Conservation (phyloP, 2,797 vertebrate genomes). For the Gila robusta region DNA sequence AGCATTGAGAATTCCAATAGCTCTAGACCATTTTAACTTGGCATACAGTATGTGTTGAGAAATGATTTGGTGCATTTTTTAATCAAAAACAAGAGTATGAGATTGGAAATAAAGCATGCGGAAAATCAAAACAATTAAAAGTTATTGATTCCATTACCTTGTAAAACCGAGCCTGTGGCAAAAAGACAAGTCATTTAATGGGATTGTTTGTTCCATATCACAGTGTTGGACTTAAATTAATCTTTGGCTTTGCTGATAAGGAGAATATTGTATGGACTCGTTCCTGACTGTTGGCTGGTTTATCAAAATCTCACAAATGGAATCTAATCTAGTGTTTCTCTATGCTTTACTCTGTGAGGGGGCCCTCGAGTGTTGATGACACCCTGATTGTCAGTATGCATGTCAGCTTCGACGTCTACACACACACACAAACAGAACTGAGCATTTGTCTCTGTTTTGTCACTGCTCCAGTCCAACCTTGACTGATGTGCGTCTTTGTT, state of each 20-base stretch:
- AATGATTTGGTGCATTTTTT: neutral
- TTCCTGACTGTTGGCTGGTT: conserved; percentile 42
- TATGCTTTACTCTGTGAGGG: conserved; percentile 41
- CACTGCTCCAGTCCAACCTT: conserved; percentile 41
- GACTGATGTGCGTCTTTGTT: conserved; percentile 55
- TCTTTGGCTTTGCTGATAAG: conserved; percentile 37
- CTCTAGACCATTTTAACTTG: neutral
- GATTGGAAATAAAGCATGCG: conserved; percentile 1
- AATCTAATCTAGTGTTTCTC: conserved; percentile 49
- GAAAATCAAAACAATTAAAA: conserved; percentile 8
- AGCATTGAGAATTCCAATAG: neutral
- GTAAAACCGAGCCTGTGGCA: conserved; percentile 1
- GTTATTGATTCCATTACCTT: conserved; percentile 24
- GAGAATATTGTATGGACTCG: conserved; percentile 21
- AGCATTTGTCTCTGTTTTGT: conserved; percentile 50
- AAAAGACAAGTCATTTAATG: conserved; percentile 15
- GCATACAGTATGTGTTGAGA: neutral
- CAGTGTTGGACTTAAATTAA: conserved; percentile 14
- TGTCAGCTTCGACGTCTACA: conserved; percentile 73
- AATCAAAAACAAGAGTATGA: neutral
- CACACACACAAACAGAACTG: conserved; percentile 37
- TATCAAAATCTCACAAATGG: conserved; percentile 33
- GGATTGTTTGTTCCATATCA: conserved; percentile 20
- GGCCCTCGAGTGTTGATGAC: conserved; percentile 64
- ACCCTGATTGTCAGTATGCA: conserved; percentile 77